Conservation (phyloP, 2,113 vertebrate genomes). For the Hemichromis elongatus region DNA sequence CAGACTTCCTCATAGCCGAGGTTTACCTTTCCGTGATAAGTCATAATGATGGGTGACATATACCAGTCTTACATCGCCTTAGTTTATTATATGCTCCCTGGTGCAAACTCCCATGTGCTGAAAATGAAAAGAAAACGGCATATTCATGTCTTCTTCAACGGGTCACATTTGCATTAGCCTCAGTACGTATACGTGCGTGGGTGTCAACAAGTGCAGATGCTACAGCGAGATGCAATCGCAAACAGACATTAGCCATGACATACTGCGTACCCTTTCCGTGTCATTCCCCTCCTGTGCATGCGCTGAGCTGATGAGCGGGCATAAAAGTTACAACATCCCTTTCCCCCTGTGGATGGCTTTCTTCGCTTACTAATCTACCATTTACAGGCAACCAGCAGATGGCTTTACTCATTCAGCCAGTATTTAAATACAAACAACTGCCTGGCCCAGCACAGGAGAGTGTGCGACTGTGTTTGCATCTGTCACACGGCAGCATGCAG, state of each 20-base stretch:
- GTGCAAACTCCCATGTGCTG: not conserved
- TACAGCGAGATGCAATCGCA: conserved; percentile 14
- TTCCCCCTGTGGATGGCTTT: conserved; percentile 27
- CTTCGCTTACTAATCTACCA: conserved; percentile 48
- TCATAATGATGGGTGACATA: not conserved
- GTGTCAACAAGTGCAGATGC: conserved; percentile 20
- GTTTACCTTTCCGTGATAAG: not conserved
- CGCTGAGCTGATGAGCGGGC: conserved; percentile 21
- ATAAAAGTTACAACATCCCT: conserved; percentile 6
- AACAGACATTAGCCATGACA: conserved; percentile 10
- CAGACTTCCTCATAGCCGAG: not conserved
- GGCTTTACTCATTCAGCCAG: conserved; percentile 44
- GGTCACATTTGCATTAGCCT: conserved; percentile 12
- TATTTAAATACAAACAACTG: conserved; percentile 44
- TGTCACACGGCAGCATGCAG: conserved; percentile 14
- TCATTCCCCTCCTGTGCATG: not conserved
- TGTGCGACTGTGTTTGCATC: conserved; percentile 18
- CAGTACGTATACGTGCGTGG: not conserved
- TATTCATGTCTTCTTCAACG: conserved; percentile 32
- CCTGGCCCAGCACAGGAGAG: conserved; percentile 7
- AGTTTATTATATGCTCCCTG: not conserved
- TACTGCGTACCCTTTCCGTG: not conserved
- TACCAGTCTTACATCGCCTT: not conserved
- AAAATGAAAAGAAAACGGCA: conserved; percentile 14
- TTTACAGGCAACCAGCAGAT: conserved; percentile 48